A percentile compares a stretch with the other conserved stretches of the same genome.
phyloP scores from a whole-genome alignment of 2,797 vertebrate species.

The Pangasius macronema region DNA sequence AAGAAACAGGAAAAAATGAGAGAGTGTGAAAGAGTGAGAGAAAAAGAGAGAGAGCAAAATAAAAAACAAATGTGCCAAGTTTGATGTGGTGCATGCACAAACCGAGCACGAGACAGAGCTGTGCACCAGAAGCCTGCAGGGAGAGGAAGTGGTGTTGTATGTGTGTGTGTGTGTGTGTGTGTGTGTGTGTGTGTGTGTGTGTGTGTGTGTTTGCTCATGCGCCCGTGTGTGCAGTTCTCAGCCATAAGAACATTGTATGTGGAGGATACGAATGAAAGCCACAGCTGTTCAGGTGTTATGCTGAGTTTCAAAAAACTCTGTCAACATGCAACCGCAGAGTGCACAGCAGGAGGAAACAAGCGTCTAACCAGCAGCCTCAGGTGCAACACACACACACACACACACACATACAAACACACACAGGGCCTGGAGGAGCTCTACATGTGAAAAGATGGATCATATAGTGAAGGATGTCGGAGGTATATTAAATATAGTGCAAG shows the following conservation, averaged over 20 bases:
- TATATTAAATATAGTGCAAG: not conserved
- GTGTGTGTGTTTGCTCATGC: constrained; percentile 27
- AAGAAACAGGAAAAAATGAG: not conserved
- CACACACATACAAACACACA: constrained; percentile 6
- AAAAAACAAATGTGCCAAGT: constrained; percentile 1
- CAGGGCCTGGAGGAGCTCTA: not conserved
- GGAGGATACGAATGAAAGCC: constrained; percentile 24
- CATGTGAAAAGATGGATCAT: not conserved
- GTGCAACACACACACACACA: not conserved
- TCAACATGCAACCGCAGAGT: constrained; percentile 28
- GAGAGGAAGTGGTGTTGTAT: constrained; percentile 63
- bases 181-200: constrained; percentile 35
- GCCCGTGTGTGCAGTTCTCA: constrained; percentile 37
- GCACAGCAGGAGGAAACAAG: constrained; percentile 30
- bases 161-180: constrained; percentile 40
- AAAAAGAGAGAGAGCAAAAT: not conserved
- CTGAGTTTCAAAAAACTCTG: constrained; percentile 33
- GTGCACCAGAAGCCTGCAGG: constrained; percentile 48
- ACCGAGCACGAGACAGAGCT: not conserved
- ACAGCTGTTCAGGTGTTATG: constrained; percentile 41
- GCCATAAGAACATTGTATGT: constrained; percentile 12
- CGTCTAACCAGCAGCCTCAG: constrained; percentile 25
- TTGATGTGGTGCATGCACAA: constrained; percentile 17
- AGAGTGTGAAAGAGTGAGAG: not conserved
- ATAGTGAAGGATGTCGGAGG: not conserved